phyloP scores from a whole-genome alignment of 2,888 invertebrate species.

The Megastigmus dorsalis region DNA sequence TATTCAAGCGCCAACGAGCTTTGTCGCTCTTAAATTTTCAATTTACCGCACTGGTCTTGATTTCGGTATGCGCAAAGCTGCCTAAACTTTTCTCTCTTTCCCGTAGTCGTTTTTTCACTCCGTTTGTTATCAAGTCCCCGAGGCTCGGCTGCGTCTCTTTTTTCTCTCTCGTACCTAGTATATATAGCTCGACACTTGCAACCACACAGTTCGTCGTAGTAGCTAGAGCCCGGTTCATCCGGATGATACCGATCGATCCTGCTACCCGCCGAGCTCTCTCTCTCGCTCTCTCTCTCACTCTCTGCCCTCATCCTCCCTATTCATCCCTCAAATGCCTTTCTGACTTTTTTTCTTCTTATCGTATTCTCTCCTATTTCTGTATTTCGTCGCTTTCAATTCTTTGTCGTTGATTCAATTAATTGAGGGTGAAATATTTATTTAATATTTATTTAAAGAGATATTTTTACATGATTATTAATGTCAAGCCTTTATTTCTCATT shows the following conservation, averaged over 20 bases:
- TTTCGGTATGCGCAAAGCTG: too few species aligned
- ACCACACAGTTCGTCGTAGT: background rate
- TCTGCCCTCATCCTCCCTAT: background rate
- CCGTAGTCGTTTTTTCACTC: background rate
- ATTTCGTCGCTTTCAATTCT: background rate
- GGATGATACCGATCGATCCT: conserved; percentile 47
- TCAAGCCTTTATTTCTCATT: background rate
- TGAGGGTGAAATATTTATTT: background rate
- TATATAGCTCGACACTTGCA: background rate
- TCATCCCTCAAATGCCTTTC: conserved; percentile 7
- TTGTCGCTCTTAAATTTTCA: background rate
- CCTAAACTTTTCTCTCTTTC: too few species aligned
- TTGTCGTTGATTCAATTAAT: conserved; percentile 8
- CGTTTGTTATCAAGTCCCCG: background rate
- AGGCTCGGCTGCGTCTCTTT: background rate
- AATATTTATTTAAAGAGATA: background rate
- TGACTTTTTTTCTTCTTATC: background rate
- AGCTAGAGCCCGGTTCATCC: conserved; percentile 29
- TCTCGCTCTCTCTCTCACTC: background rate
- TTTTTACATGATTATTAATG: background rate
- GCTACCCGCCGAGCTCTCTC: conserved; percentile 4
- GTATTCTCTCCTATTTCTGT: background rate
- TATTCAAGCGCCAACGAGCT: too few species aligned
- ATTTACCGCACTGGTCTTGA: background rate
- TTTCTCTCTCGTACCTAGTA: background rate